Base-by-base conservation (phyloP, 2,888 invertebrate species). In the Tachina grossa region DNA sequence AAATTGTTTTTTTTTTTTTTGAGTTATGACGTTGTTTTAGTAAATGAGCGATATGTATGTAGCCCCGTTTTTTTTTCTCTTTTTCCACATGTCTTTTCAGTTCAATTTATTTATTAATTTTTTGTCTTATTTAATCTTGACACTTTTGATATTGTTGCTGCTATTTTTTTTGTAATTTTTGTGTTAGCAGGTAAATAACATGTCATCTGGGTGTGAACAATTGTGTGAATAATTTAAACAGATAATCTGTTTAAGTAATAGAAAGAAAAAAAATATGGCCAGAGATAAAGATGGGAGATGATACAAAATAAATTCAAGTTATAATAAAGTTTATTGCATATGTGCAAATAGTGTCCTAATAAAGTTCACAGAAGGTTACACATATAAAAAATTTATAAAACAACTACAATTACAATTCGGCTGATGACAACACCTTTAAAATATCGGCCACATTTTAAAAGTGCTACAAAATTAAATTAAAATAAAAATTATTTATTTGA, bases 121-220 rank as follows among this genome's bases (percentile, higher is more conserved):
- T 63, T 63, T 53, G 14, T 75, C 43, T 22, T 19, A 14, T 55
- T 59, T 68, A 77, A 59, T 63, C 61, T 78, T 63, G 43, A 71
- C 61, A 78, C 69, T 61, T 63, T 43, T 61, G 13, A 61, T 69
- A 45, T 47, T 69, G 51, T 55, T 76, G 22, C 14, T 55, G 55
- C 11, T 43, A 19, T 45, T 22, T 74, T 74, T 39, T 31, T 19
- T 8, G 10, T 49, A 71, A 43, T 69, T 22, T 31, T n/a, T 72
- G 39, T 68, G 41, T 77, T 59, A 59, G 41, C 68, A 77, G 77
- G 51, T 78, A 78, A 78, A 68, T 49, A 31, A 78, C 59, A 69
- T 68, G 68, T 68, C 49, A 59, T 41, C 22, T 59, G 57, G 80
- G 80, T 72, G 72, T 80, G 80, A 72, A 80, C 65, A 72, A 43